Evolutionary conservation across 1,140 invertebrate species (phyloP).

Genomic region (Lethocerus indicus): DNA sequence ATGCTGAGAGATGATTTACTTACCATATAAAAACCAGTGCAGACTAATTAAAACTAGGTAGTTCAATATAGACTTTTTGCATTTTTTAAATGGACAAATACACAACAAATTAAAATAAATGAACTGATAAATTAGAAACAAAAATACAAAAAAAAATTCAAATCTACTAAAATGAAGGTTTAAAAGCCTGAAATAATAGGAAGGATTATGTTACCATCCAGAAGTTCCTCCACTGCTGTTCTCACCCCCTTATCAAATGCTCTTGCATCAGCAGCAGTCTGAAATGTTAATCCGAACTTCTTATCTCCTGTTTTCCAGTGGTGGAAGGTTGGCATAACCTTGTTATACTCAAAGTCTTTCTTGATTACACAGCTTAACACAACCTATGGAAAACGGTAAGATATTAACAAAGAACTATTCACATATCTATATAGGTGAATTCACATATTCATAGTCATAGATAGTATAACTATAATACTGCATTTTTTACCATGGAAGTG

Average conservation of each 20-base stretch:
- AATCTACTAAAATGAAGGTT: too few relatives aligned
- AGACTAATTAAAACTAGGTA: too few relatives aligned
- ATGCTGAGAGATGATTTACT: too few relatives aligned
- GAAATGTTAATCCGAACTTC: constrained; percentile 87
- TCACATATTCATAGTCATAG: too few relatives aligned
- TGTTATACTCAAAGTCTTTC: constrained; percentile 92
- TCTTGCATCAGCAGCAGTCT: constrained; percentile 80
- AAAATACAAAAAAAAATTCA: too few relatives aligned
- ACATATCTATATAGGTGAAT: background rate
- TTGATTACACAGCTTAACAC: constrained; percentile 89
- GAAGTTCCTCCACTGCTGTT: constrained; percentile 74
- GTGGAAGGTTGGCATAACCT: constrained; percentile 96
- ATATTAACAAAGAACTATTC: background rate
- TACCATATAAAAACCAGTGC: too few relatives aligned
- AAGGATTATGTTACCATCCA: constrained; percentile 59
- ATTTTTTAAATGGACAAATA: too few relatives aligned
- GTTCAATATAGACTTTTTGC: too few relatives aligned
- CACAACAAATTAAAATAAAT: too few relatives aligned
- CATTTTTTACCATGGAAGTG: background rate
- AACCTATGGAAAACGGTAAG: constrained; percentile 39
- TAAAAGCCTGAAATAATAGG: too few relatives aligned
- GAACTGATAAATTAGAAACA: too few relatives aligned
- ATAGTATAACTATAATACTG: too few relatives aligned
- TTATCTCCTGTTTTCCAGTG: constrained; percentile 93
- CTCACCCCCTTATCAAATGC: constrained; percentile 87